phyloP scores from a whole-genome alignment of 2,113 vertebrate genomes.

The Polyodon spathula region DNA sequence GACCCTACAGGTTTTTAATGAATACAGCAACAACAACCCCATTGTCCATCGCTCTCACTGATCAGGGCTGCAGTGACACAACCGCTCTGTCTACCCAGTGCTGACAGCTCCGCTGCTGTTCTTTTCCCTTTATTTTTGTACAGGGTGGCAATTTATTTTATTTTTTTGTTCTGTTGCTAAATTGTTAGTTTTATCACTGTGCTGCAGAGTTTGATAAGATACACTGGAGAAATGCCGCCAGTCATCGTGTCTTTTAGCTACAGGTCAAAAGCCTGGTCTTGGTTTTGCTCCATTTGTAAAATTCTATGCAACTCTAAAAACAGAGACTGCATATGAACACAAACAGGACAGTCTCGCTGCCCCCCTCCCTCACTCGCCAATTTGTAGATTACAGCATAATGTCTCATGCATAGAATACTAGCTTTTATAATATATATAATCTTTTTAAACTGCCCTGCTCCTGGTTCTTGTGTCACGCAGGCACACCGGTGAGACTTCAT shows the following conservation, averaged over 20 bases:
- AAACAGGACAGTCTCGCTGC: background rate
- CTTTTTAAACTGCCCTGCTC: no score
- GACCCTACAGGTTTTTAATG: conserved; percentile 38
- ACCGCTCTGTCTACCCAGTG: conserved; percentile 30
- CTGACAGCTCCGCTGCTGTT: conserved; percentile 20
- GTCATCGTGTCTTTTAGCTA: background rate
- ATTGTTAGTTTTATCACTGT: conserved; percentile 7
- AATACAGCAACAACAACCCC: conserved; percentile 35
- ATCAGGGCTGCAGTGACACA: conserved; percentile 39
- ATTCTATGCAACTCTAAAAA: conserved; percentile 1
- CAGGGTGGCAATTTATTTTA: conserved; percentile 1
- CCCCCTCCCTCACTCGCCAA: background rate
- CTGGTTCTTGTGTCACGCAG: no score
- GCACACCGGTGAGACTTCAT: no score
- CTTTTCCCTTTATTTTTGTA: conserved; percentile 23
- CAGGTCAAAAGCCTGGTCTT: background rate
- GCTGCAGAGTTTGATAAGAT: conserved; percentile 22
- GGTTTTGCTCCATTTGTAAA: background rate
- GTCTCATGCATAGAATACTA: conserved; percentile 9
- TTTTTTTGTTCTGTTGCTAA: background rate
- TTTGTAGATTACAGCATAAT: conserved; percentile 7
- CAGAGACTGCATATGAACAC: background rate
- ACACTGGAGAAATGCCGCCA: background rate
- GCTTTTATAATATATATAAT: background rate
- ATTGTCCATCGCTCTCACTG: conserved; percentile 38